Base-by-base conservation (phyloP, 1,140 invertebrate genomes). In the Drosophila simulans region DNA sequence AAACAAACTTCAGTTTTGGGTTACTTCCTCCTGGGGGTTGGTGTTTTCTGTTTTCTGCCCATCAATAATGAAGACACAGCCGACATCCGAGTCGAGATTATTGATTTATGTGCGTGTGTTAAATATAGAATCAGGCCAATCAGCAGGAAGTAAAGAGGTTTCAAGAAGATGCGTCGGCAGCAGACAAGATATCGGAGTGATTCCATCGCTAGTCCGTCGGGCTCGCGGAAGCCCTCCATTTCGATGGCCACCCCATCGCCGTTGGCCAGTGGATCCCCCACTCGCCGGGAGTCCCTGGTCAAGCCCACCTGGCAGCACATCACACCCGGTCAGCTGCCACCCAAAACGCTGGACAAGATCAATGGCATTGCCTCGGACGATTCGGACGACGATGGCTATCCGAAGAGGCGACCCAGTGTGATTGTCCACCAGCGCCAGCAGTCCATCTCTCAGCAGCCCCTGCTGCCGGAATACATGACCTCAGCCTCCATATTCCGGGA, bases 231-330 rank as follows among this genome's bases (percentile, higher is more conserved):
- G 25, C 42, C 80, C 39, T 89, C 84, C 34, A 51, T 90, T 11
- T 52, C 75, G 45, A 45, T 68, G 11, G 57, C 71, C 17, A 70
- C 17, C 10, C 70, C 72, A 2, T 80, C 90, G 13, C 71, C 81
- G 10, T 17, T 66, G 25, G 48, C 64, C 51, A 80, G 37, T 22
- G 82, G 75, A 4, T 83, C 90, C 34, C 69, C 84, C 7, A 78
- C 74, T 5, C 81, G 91, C 0, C 83, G 91, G 11, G 91, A 92
- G 27, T 92, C 91, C 2, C 52, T 92, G 63, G 90, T 92, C 11
- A 92, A 92, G 56, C 91, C 91, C 35, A 92, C 91, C 11, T 92
- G 91, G 91, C 91, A 92, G 74, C 85, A 92, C 42, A 92, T 92
- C 11, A 90, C 82, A 0, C 91, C 91, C 0, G 91, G 91, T 15